Evolutionary conservation across 37 sponge, comb jelly and placozoan species (phyloP), one percentile per base, ranked within the genome.

Genomic region (Ephydatia muelleri): DNA sequence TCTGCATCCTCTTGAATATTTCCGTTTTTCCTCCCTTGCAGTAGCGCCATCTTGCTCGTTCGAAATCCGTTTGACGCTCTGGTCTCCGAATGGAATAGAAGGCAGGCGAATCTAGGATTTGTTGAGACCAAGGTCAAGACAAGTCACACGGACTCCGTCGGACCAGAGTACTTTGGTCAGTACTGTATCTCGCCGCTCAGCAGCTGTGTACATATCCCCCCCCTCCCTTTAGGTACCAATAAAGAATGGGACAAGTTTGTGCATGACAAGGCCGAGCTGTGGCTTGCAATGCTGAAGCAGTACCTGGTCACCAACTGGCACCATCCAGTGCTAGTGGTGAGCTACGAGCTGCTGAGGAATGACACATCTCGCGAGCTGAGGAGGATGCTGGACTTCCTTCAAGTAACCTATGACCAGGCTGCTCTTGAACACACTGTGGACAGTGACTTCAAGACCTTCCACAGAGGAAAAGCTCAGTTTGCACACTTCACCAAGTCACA

Each of bases 31-130:
- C 30, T 79, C 36, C 79, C 79, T 27, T 65, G 71, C 47, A 81
- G 25, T 65, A 73, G 84, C 28, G 89, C 76, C 32, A 72, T 88
- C 2, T 71, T 83, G 21, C 66, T 88, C 4, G 35, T 88, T 30
- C 71, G 89, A 37, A 79, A 83, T 78, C 89, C 89, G 0, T 83
- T 83, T 65, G 79, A 78, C 66, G 84, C 84, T 0, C 35, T 88
- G 36, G 66, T 88, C 14, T 72, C 89, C 2, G 89, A 88, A 74
- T 83, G 31, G 30, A 76, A 79, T 23, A 79, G 64, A 79, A 5
- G 38, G 11, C 38, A 57, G 57, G 57, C 57, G 16, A 57, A 57
- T 57, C 57, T 57, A 11, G 57, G 57, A 14, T 57, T 57, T 57
- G 57, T 57, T 1, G 57, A 57, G 57, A 57, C 57, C 57, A 57